Conservation (phyloP, 1,140 invertebrate genomes). For the Caenorhabditis latens region DNA sequence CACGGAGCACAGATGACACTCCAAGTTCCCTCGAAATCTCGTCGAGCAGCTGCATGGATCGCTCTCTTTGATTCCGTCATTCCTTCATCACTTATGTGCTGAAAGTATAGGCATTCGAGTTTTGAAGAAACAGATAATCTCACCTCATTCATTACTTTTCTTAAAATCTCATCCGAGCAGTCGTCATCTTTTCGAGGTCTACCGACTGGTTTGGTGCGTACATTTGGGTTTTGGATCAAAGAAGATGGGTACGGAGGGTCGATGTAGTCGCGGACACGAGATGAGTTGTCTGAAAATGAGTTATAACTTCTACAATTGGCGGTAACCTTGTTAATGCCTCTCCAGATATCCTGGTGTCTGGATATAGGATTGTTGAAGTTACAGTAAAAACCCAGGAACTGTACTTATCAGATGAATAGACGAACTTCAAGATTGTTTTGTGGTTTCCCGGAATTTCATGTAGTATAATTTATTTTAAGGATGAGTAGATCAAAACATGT, state of each 20-base stretch:
- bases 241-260: background rate
- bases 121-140: background rate
- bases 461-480: no score
- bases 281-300: background rate
- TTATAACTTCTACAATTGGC: background rate
- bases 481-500: no score
- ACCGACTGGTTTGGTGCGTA: background rate
- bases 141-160: conserved; percentile 41
- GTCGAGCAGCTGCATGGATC: conserved; percentile 7
- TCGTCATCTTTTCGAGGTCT: conserved; percentile 19
- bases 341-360: no score
- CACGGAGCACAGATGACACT: conserved; percentile 52
- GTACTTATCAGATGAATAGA: no score
- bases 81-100: conserved; percentile 41
- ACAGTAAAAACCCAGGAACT: no score
- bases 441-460: no score
- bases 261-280: background rate
- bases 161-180: conserved; percentile 27
- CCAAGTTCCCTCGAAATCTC: conserved; percentile 32
- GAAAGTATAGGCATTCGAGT: background rate
- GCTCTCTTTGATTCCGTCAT: conserved; percentile 37
- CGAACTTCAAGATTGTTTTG: no score
- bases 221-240: conserved; percentile 25
- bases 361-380: no score
- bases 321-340: no score